Evolutionary conservation across 2,888 invertebrate genomes (phyloP), one percentile per base, ranked within the genome.

Genomic region (Dicyrtomina minuta): DNA sequence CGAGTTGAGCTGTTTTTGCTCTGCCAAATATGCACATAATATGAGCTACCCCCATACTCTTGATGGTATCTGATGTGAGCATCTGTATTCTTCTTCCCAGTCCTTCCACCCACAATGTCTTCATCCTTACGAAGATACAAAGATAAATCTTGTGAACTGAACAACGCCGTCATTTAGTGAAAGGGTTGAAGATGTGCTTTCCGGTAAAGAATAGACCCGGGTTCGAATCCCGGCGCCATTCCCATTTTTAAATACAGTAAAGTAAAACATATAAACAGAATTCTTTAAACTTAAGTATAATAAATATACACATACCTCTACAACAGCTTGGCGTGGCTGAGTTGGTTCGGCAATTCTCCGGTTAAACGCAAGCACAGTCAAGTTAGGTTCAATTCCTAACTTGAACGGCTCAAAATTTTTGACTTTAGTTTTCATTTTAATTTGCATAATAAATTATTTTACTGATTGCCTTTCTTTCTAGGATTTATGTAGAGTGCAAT

Each of bases 311-410:
- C n/a, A 15, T 41, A 41, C 26, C 13, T 53, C 39, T n/a, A 12
- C n/a, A n/a, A n/a, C n/a, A n/a, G n/a, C n/a, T 60, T 65, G 65
- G 65, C 65, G 65, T 65, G 39, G 65, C 65, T 49, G 43, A 20
- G 64, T 17, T 64, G 44, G 55, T 65, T 39, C 39, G 53, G 43
- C 43, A 55, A 22, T 65, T 65, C 65, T 65, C 65, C 65, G 65
- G 65, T 55, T 65, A 53, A 43, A 12, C 13, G 22, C 2, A 39
- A 1, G 8, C 27, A n/a, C 15, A n/a, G 6, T 6, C 13, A 26
- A 8, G 33, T 27, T 53, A 22, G 53, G 53, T 53, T 53, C 22
- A 53, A 53, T 13, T 53, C 53, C 53, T 8, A 53, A 53, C 24
- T 46, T 22, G 33, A 39, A 58, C 33, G 58, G 39, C 51, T 33